Evolutionary conservation across 2,113 vertebrate species (phyloP).

Genomic region (Heptranchias perlo): DNA sequence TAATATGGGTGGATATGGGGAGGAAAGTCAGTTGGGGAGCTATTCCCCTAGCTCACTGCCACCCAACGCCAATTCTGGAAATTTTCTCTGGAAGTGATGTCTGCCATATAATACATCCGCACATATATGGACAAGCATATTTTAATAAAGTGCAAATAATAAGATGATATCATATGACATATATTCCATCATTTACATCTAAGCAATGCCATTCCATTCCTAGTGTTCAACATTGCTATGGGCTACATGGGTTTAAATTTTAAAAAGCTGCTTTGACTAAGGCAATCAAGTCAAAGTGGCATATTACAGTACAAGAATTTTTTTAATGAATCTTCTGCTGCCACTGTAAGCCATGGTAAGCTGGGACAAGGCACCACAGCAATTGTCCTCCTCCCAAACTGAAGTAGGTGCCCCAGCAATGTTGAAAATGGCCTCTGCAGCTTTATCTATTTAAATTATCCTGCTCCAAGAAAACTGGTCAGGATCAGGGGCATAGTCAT

Average conservation of each 20-base stretch:
- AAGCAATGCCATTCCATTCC: neutral
- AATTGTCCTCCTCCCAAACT: neutral
- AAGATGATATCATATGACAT: too few relatives aligned
- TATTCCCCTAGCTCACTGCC: neutral
- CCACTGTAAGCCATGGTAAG: neutral
- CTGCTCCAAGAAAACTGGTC: neutral
- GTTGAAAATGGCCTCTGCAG: neutral
- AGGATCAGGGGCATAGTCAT: neutral
- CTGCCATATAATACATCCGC: too few relatives aligned
- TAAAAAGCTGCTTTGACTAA: neutral
- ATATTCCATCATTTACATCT: neutral
- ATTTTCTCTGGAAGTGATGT: neutral
- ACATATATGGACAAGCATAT: neutral
- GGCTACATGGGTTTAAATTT: neutral
- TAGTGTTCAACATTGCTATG: neutral
- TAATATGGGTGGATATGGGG: neutral
- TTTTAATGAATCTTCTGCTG: neutral
- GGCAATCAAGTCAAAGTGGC: neutral
- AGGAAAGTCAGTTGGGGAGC: neutral
- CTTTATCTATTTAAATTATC: neutral
- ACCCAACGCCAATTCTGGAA: conserved; percentile 32
- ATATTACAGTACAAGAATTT: neutral
- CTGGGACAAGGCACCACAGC: neutral
- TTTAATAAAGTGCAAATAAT: neutral
- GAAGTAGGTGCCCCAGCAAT: neutral